These are phyloP conservation scores for Agriotes lineatus DNA, from an alignment of 2,888 invertebrate species.

Conservation along the genomic window DNA sequence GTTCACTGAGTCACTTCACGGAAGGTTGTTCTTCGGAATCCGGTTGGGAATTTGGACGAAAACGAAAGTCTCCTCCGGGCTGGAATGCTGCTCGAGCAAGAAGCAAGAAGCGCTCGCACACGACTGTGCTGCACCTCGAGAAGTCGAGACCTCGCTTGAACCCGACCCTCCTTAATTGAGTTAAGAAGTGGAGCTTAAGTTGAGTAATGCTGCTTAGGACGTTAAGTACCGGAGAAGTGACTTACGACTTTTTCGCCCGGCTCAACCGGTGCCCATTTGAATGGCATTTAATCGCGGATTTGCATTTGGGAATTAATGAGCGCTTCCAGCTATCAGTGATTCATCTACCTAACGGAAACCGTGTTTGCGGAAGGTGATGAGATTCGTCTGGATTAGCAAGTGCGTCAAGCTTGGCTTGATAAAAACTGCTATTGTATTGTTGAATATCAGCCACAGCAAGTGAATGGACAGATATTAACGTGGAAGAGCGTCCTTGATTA, in stretches of 20 bases:
- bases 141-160: conserved; percentile 52
- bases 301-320: no score
- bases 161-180: conserved; percentile 53
- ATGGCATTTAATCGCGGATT: neutral
- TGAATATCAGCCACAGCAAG: no score
- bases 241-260: neutral
- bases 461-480: no score
- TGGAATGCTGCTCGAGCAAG: conserved; percentile 35
- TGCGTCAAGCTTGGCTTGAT: no score
- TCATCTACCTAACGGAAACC: neutral
- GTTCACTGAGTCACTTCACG: conserved; percentile 42
- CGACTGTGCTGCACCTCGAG: neutral
- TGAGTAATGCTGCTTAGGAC: conserved; percentile 30
- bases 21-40: conserved; percentile 41
- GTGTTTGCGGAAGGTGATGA: no score
- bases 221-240: neutral
- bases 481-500: no score
- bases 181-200: conserved; percentile 35
- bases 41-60: conserved; percentile 37
- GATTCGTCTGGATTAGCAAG: no score
- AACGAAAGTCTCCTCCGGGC: conserved; percentile 33
- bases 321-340: no score
- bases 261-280: neutral
- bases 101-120: no score
- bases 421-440: no score